These are phyloP conservation scores for Protonibea diacanthus DNA, from an alignment of 2,797 vertebrate species.

Conservation along the genomic window DNA sequence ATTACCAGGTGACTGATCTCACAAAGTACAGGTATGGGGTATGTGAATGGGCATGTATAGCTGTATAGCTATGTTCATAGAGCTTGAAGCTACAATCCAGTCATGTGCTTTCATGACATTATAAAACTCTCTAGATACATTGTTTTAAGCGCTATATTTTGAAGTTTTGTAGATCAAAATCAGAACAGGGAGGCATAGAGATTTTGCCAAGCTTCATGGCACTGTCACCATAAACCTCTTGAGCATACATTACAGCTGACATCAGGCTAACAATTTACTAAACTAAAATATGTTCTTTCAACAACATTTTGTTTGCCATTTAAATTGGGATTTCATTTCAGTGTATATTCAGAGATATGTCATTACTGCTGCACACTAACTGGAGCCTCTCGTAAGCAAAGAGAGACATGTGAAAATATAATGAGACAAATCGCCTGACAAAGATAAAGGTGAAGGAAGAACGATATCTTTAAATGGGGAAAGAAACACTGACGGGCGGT, in stretches of 20 bases:
- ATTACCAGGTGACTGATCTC: background rate
- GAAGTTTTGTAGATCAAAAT: background rate
- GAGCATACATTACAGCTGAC: background rate
- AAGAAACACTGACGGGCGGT: background rate
- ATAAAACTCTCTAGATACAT: background rate
- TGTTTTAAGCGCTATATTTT: background rate
- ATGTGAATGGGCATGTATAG: background rate
- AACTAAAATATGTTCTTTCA: background rate
- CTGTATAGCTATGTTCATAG: background rate
- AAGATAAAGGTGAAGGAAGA: slow-evolving; percentile 9
- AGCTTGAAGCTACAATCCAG: background rate
- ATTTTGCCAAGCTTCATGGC: background rate
- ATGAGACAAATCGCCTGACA: slow-evolving; percentile 13
- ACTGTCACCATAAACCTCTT: background rate
- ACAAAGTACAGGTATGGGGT: no score
- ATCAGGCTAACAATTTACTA: background rate
- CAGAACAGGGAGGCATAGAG: background rate
- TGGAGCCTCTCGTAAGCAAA: background rate
- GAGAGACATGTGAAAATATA: background rate
- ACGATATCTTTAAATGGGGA: slow-evolving; percentile 15
- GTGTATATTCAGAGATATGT: background rate
- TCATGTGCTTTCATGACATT: background rate
- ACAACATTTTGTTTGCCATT: background rate
- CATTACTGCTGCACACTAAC: background rate
- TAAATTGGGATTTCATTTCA: background rate